Evolutionary conservation across 2,797 vertebrate genomes (phyloP), one percentile per base, ranked within the genome.

Genomic region (Astyanax mexicanus): DNA sequence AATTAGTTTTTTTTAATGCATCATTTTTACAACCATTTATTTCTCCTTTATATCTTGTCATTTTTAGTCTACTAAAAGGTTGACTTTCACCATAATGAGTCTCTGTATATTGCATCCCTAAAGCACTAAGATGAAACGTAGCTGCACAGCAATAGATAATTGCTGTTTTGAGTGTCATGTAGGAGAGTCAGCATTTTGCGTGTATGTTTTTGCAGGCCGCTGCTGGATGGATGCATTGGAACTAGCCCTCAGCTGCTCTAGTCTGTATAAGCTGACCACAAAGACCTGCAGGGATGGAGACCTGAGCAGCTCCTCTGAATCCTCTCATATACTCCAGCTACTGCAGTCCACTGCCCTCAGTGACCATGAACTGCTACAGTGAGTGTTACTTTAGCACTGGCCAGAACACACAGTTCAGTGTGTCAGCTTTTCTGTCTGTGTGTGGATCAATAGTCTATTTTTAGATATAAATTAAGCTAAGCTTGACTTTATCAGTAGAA

Each of bases 221-320:
- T 99, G 98, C 87, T 99, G 98, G 98, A 94, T 99, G 93, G 98
- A 99, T 37, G 97, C 97, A 80, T 86, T 99, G 85, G 98, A 99
- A 86, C 86, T 99, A 83, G 95, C 98, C 13, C 91, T 99, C 27
- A 95, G 96, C 83, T 98, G 96, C 88, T 98, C 96, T 81, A 98
- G 96, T 82, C 94, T 99, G 71, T 96, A 95, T 84, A 94, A 96
- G 78, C 92, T 95, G 84, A 93, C 94, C 51, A 60, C 94, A 81
- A 97, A 95, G 88, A 88, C 91, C 69, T 93, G 90, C 27, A 93
- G 89, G 54, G 96, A 97, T 1, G 95, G 91, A 40, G 97, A 99
- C 6, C 80, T 94, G 23, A 94, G 93, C 81, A 90, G 89, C 12
- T 94, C 95, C 0, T 93, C 92, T 0, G 96, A 98, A 44, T 92